phyloP scores from a whole-genome alignment of 2,888 invertebrate species.

The Osedax fenrisi region DNA sequence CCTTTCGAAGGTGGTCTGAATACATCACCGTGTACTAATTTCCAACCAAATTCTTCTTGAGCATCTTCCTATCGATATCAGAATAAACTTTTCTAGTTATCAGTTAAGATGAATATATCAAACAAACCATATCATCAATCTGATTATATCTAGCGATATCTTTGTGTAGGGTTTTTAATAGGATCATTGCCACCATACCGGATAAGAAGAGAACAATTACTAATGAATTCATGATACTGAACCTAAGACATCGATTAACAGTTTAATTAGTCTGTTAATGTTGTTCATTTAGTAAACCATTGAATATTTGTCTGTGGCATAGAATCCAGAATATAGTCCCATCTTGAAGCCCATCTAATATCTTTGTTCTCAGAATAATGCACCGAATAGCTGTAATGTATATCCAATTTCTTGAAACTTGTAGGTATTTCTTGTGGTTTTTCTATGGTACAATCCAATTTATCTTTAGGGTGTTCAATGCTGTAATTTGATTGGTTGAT shows the following conservation, averaged over 20 bases:
- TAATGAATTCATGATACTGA: slow-evolving; percentile 84
- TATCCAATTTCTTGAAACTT: neutral
- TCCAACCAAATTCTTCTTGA: slow-evolving; percentile 72
- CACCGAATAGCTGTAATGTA: neutral
- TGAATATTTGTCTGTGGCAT: slow-evolving; percentile 97
- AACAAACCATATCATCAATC: slow-evolving; percentile 55
- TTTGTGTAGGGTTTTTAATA: slow-evolving; percentile 85
- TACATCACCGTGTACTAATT: slow-evolving; percentile 59
- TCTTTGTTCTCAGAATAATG: slow-evolving; percentile 36
- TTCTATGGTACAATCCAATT: neutral
- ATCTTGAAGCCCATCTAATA: slow-evolving; percentile 91
- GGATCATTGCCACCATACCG: slow-evolving; percentile 99
- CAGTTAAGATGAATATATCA: neutral
- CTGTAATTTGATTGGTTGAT: slow-evolving; percentile 45
- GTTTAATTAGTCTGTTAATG: neutral
- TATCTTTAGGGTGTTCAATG: slow-evolving; percentile 52
- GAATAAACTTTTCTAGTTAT: no score
- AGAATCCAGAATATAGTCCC: slow-evolving; percentile 96
- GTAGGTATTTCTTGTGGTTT: neutral
- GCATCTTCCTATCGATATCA: slow-evolving; percentile 55
- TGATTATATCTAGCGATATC: slow-evolving; percentile 98
- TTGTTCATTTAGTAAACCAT: slow-evolving; percentile 62
- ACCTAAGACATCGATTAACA: no score
- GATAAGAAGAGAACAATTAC: slow-evolving; percentile 91
- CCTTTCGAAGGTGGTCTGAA: slow-evolving; percentile 68